Evolutionary conservation across 92 coral and sea anemone genomes (phyloP), one percentile per base, ranked within the genome.

Genomic region (Micromussa lordhowensis): DNA sequence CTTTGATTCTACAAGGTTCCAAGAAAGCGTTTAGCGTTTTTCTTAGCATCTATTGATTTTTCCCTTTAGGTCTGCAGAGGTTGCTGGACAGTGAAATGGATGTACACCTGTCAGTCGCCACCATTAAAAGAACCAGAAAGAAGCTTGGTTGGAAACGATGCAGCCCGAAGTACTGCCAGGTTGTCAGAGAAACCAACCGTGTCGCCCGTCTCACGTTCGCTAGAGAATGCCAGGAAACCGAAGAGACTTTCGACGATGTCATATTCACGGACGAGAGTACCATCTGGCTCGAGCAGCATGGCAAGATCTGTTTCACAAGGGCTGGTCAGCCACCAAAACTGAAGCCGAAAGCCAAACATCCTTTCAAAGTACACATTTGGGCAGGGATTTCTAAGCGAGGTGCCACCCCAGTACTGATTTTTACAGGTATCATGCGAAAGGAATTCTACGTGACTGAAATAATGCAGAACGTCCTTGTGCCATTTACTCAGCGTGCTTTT

Each of bases 331-430:
- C 94, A 1, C 75, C 86, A 3, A 68, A 84, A 55, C 78, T 78
- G 16, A 81, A 91, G 36, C 86, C 81, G 22, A 54, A 73, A 61
- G 77, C 54, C 49, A 90, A 90, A 28, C 90, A 91, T 80, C 91
- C 88, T 16, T 91, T 51, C 77, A 87, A 91, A 44, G 90, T 90
- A 0, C 90, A 90, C 22, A 77, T 83, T 2, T 89, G 92, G 92
- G 92, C 92, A 3, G 85, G 85, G 9, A 89, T 89, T 14, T 83
- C 90, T 28, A 91, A 73, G 38, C 68, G 78, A 53, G 88, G 93
- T 28, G 88, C 88, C n/a, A 91, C 91, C 16, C 70, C 68, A 34
- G 81, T 87, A 10, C 53, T 79, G 3, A 36, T 87, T 26, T 91
- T 86, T 72, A 86, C 87, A 28, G 90, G 87, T 29, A 80, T 75